Evolutionary conservation across 2,888 invertebrate species (phyloP).

Genomic region (Lepidonotus clava): DNA sequence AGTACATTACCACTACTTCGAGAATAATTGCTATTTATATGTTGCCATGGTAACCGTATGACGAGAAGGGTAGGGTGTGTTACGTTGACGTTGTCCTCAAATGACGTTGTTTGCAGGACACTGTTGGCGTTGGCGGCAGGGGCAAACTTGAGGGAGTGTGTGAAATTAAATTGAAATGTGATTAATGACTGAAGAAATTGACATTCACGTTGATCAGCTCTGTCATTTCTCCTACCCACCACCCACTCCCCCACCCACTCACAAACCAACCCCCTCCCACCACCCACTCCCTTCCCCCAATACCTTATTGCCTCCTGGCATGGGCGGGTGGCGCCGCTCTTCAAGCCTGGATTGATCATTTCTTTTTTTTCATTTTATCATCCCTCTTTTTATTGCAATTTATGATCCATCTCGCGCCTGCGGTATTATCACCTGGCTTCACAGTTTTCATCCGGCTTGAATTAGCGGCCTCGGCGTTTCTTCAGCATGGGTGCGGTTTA

Average conservation of each 20-base stretch:
- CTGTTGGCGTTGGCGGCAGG: no score
- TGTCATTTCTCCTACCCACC: background rate
- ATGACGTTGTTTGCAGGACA: no score
- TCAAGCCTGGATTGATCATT: background rate
- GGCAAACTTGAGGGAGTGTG: background rate
- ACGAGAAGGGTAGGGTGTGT: no score
- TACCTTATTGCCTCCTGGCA: background rate
- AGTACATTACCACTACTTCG: no score
- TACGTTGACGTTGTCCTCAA: no score
- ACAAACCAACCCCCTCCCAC: background rate
- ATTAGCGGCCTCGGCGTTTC: background rate
- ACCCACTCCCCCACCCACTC: background rate
- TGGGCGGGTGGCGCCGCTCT: background rate
- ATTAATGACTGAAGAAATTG: constrained; percentile 43
- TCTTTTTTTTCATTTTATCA: constrained; percentile 2
- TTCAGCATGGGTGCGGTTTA: background rate
- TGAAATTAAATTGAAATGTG: constrained; percentile 50
- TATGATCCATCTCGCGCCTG: background rate
- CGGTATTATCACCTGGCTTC: constrained; percentile 19
- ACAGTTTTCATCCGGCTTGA: background rate
- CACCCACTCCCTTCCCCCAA: background rate
- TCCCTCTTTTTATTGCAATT: background rate
- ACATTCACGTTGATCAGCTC: constrained; percentile 28
- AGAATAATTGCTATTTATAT: no score
- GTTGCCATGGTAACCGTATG: no score